Evolutionary conservation across 2,888 invertebrate species (phyloP), one percentile per base, ranked within the genome.

Genomic region (Pachliopta kotzebuea): DNA sequence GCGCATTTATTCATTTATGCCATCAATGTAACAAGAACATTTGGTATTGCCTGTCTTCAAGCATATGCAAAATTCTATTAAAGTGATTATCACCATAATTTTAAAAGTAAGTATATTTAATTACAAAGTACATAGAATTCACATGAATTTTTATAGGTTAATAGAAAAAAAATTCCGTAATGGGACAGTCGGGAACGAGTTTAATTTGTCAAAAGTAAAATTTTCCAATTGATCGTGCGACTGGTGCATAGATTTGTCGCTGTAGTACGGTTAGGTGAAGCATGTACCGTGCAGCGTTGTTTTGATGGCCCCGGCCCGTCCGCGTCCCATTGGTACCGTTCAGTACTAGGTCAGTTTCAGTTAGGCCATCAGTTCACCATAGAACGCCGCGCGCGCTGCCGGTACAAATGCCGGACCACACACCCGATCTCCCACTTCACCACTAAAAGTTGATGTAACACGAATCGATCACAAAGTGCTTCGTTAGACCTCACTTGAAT

Each of bases 251-350:
- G 70, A 57, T 65, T 66, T 71, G 67, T 65, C 58, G 63, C 63
- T 67, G 68, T 68, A 70, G 74, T 73, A 70, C 71, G 68, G 71
- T 74, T 80, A 77, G 75, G 74, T 70, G 65, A 72, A 75, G 75
- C 83, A 81, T 76, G 79, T 78, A 80, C 71, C 71, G 72, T 78
- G 76, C 75, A 76, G 72, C 68, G 70, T 67, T 81, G 82, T 83
- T 84, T 83, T 80, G 76, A 75, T 82, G 85, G 80, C 82, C 82
- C 78, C 84, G 86, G 85, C 86, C 87, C 84, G n/a, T n/a, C n/a
- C n/a, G n/a, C 84, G 85, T 85, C 85, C 81, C 80, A 82, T 81
- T 75, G 79, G 67, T 62, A 50, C 67, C 57, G 65, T 60, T 57
- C 63, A 53, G 58, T 49, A 58, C 53, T 45, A 59, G 63, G 56